A percentile compares a stretch with the other conserved stretches of the same genome.
These are phyloP conservation scores for Callinectes sapidus DNA, from an alignment of 2,888 invertebrate genomes.

Conservation along the genomic window DNA sequence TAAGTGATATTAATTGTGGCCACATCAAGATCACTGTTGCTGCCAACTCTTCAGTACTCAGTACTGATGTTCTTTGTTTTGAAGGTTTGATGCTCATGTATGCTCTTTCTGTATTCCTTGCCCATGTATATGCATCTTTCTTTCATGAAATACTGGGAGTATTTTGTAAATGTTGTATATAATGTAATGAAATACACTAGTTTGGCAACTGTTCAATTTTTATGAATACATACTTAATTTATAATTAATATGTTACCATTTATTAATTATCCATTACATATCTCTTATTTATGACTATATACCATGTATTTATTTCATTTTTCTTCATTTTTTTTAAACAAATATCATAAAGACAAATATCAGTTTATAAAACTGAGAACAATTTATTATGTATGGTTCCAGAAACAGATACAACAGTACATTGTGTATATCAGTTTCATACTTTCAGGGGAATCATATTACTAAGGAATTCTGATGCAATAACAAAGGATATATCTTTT, in stretches of 20 bases:
- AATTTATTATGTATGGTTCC: not conserved
- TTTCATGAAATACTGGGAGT: slow-evolving; percentile 36
- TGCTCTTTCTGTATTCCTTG: slow-evolving; percentile 15
- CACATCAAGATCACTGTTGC: not conserved
- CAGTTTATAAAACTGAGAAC: not conserved
- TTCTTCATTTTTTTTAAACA: not conserved
- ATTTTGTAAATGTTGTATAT: slow-evolving; percentile 58
- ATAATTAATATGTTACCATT: slow-evolving; percentile 39
- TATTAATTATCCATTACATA: slow-evolving; percentile 22
- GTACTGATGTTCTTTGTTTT: not conserved
- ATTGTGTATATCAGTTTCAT: not conserved
- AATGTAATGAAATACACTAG: slow-evolving; percentile 57
- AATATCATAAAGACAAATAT: not conserved
- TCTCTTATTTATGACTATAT: not conserved
- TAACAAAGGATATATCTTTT: not conserved
- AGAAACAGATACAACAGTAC: not conserved
- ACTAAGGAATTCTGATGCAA: not conserved
- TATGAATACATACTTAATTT: slow-evolving; percentile 24
- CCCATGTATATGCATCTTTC: slow-evolving; percentile 31
- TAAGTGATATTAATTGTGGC: not conserved
- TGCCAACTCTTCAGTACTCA: not conserved
- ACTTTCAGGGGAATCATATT: not conserved
- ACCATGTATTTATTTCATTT: not conserved
- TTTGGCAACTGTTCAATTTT: slow-evolving; percentile 53
- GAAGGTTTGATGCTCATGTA: slow-evolving; percentile 27